Percentiles rank a stretch among this genome's conserved stretches.
phyloP scores from a whole-genome alignment of 1,140 invertebrate species.

The Telenomus remus region DNA sequence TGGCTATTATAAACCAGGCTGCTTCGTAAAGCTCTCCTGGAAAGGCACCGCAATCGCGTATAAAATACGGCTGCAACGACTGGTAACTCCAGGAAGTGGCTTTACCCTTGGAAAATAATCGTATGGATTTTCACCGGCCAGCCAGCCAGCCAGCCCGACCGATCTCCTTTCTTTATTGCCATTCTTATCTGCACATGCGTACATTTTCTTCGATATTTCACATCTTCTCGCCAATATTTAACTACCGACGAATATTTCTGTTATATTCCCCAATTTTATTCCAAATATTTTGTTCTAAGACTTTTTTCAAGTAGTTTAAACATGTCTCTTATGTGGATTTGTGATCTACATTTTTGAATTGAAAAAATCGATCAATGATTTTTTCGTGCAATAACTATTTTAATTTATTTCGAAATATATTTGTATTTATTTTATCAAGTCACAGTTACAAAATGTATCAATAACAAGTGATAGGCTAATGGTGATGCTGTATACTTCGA shows the following conservation, averaged over 20 bases:
- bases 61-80: slow-evolving; percentile 57
- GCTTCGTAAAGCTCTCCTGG: slow-evolving; percentile 51
- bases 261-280: too few species aligned
- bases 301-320: too few species aligned
- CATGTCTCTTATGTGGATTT: too few species aligned
- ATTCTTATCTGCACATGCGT: slow-evolving; percentile 38
- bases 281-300: too few species aligned
- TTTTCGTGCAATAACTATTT: too few species aligned
- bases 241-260: too few species aligned
- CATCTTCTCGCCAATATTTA: too few species aligned
- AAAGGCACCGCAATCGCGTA: slow-evolving; percentile 59
- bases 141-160: slow-evolving; percentile 33
- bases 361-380: not conserved
- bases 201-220: slow-evolving; percentile 12
- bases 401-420: too few species aligned
- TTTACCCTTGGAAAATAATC: slow-evolving; percentile 57
- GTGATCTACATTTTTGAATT: not conserved
- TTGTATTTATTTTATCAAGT: too few species aligned
- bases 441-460: too few species aligned
- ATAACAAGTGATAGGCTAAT: too few species aligned
- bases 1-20: slow-evolving; percentile 57
- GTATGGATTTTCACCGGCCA: slow-evolving; percentile 50
- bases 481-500: too few species aligned
- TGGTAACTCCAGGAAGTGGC: slow-evolving; percentile 59
- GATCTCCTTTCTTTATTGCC: slow-evolving; percentile 27